Conservation (phyloP, 2,113 vertebrate genomes). For the Psammodynastes pulverulentus region DNA sequence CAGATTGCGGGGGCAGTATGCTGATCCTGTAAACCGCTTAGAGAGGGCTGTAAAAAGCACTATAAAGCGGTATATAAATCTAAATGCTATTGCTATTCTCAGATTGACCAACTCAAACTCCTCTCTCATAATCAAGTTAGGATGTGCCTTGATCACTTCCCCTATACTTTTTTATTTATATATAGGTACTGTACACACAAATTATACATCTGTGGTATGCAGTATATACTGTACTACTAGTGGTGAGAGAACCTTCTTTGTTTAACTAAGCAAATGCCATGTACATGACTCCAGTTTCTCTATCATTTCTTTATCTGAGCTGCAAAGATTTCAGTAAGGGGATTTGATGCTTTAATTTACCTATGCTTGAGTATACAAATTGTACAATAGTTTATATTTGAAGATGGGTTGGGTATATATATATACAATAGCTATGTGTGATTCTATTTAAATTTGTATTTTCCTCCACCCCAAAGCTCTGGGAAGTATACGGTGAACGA, state of each 20-base stretch:
- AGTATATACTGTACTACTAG: background rate
- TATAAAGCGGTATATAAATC: too few species aligned
- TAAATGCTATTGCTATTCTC: too few species aligned
- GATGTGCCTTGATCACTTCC: background rate
- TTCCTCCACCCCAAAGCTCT: slow-evolving; percentile 72
- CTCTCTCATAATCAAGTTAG: background rate
- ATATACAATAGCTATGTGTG: background rate
- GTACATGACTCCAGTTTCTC: background rate
- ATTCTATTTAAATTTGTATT: slow-evolving; percentile 15
- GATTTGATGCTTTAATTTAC: background rate
- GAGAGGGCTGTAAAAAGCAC: too few species aligned
- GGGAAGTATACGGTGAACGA: slow-evolving; percentile 97
- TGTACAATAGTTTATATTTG: background rate
- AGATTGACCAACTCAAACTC: background rate
- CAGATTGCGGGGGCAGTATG: too few species aligned
- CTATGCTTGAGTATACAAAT: background rate
- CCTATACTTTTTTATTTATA: background rate
- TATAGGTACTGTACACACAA: background rate
- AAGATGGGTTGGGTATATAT: background rate
- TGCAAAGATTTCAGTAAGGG: background rate
- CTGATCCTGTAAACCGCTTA: too few species aligned
- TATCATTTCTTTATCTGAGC: background rate
- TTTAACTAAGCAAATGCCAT: background rate
- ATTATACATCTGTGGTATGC: background rate
- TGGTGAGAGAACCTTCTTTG: background rate